Evolutionary conservation across 2,888 invertebrate genomes (phyloP).

Genomic region (Nudaria mundana): DNA sequence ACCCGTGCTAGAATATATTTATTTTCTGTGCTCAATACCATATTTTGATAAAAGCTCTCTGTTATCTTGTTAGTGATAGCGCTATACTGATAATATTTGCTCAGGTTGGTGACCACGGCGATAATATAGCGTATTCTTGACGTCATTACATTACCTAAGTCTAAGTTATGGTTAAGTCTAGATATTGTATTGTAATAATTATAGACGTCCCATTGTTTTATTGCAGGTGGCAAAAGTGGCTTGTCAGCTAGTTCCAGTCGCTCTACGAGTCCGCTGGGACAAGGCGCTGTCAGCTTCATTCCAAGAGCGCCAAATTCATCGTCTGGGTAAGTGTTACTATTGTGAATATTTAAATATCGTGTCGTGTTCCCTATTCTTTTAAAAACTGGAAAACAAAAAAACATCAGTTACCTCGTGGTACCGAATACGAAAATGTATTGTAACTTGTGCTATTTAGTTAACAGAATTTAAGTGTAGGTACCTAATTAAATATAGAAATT

Average conservation of each 20-base stretch:
- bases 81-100: slow-evolving; percentile 47
- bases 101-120: slow-evolving; percentile 43
- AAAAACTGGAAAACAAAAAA: no score
- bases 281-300: slow-evolving; percentile 72
- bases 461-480: no score
- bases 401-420: no score
- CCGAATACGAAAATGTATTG: no score
- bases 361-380: slow-evolving; percentile 19
- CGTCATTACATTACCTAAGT: slow-evolving; percentile 11
- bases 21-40: no score
- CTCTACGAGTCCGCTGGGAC: slow-evolving; percentile 78
- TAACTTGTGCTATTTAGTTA: no score
- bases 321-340: slow-evolving; percentile 79
- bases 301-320: slow-evolving; percentile 80
- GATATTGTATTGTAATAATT: slow-evolving; percentile 20
- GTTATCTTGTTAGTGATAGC: slow-evolving; percentile 49
- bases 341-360: no score
- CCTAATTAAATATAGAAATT: no score
- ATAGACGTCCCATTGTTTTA: slow-evolving; percentile 32
- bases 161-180: slow-evolving; percentile 10
- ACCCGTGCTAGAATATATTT: no score
- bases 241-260: slow-evolving; percentile 82
- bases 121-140: slow-evolving; percentile 25
- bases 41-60: slow-evolving; percentile 47
- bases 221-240: slow-evolving; percentile 70